Evolutionary conservation across 2,113 vertebrate species (phyloP).

Genomic region (Odontesthes bonariensis): DNA sequence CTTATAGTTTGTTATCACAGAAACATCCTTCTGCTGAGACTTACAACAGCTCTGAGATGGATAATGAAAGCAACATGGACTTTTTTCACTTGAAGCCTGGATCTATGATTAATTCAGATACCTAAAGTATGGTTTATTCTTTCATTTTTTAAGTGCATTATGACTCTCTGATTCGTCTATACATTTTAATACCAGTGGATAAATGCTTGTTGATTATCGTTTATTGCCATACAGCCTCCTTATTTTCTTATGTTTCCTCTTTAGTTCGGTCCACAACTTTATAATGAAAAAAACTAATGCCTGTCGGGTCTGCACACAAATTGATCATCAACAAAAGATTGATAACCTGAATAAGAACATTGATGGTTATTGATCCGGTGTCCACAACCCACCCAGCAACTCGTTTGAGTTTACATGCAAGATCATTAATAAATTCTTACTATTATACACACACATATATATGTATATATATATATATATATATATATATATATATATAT

Average conservation of each 20-base stretch:
- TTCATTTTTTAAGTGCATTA: neutral
- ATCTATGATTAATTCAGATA: neutral
- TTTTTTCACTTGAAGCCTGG: neutral
- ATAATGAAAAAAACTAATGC: constrained; percentile 15
- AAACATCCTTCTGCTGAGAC: constrained; percentile 1
- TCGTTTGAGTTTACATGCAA: neutral
- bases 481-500: no score
- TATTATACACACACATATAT: no score
- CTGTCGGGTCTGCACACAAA: constrained; percentile 13
- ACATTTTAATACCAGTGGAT: neutral
- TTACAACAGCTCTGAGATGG: constrained; percentile 10
- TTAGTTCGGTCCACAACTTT: neutral
- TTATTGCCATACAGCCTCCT: neutral
- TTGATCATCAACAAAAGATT: neutral
- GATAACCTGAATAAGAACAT: neutral
- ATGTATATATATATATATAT: no score
- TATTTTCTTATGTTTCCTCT: neutral
- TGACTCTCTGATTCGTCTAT: neutral
- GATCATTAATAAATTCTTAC: neutral
- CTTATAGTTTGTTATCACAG: constrained; percentile 32
- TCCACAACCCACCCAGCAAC: neutral
- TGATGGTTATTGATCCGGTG: neutral
- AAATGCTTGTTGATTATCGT: constrained; percentile 14
- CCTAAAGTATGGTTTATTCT: neutral
- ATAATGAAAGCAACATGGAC: constrained; percentile 5